Base-by-base conservation (phyloP, 2,113 vertebrate genomes). In the Rhipidura dahli region DNA sequence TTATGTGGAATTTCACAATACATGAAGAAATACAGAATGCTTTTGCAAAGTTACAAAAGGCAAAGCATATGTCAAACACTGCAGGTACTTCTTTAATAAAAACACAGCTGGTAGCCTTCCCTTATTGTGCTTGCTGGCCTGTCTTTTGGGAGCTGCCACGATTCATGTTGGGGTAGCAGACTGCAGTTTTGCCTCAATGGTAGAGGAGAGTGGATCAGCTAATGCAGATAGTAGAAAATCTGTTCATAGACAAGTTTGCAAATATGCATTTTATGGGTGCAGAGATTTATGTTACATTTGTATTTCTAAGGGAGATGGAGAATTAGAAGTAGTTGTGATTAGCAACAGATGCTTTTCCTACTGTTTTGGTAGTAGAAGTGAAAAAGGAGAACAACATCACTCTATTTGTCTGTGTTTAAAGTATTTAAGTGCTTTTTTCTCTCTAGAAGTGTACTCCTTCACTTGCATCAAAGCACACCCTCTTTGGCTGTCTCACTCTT, bases 321-420 rank as follows among this genome's bases (percentile, higher is more conserved):
- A 90, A 72, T 93, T 95, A 85, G 57, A 91, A 89, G 27, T 88
- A 89, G 20, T 81, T 96, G 56, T 87, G 82, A 69, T 65, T 73
- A 77, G 49, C 87, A 89, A 35, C 70, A 94, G 87, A 90, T 89
- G 27, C 10, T 61, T 97, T 94, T 91, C 23, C 71, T 90, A 54
- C 75, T 83, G 61, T 87, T 70, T 89, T 90, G n/a, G 57, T 37
- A 82, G 49, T 53, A 83, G 81, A 72, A 69, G 11, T 45, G 16
- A 83, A 81, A 47, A 53, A 80, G 53, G 47, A 91, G 44, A 87
- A 39, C 37, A 84, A 2, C 1, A 8, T 73, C 14, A 59, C 12
- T 7, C 57, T 87, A 39, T 78, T 93, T 73, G 37, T 73, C 27
- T 61, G 69, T 68, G 33, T 59, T 83, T 71, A 59, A 92, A 56